Base-by-base conservation (phyloP, 2,888 invertebrate genomes). In the Acleris literana region DNA sequence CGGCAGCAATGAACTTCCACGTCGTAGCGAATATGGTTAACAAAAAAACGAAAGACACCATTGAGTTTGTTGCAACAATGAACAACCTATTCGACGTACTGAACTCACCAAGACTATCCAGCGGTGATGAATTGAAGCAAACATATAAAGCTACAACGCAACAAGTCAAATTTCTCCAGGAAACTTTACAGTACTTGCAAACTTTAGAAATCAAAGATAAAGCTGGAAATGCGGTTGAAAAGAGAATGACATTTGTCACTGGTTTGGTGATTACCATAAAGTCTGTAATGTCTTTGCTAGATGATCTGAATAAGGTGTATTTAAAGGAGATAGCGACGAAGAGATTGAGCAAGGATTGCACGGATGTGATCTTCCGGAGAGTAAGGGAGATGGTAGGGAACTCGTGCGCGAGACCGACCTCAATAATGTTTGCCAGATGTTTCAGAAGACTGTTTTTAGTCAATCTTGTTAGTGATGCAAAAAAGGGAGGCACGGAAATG, bases 371-470 rank as follows among this genome's bases (percentile, higher is more conserved):
- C 16, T 65, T 65, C 20, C 33, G 49, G 17, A 49, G 54, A 7
- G 33, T 43, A 3, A 48, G 64, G n/a, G 39, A 43, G 2, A 16
- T 49, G 7, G 54, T 48, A 0, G 64, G 64, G 3, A 55, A 20
- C n/a, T 43, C 25, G 5, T 44, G 48, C 17, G 59, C 43, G 7
- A 17, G 49, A 7, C 64, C 60, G 7, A 65, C 64, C 3, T 3
- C 60, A 0, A 39, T 65, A 2, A 65, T 59, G 60, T 65, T 65
- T 20, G 29, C 60, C 11, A 54, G 64, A 9, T 54, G 54, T 5
- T 65, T 65, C 64, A 46, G 49, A 17, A 49, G 60, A 18, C 48
- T 60, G 13, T 65, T 65, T 20, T 18, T 60, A 1, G 20, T 20
- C 13, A 51, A 51, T 59, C 53, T 55, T 3, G 55, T 44, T 5